phyloP scores from a whole-genome alignment of 2,797 vertebrate genomes.

The Melanotaenia maccullochi region DNA sequence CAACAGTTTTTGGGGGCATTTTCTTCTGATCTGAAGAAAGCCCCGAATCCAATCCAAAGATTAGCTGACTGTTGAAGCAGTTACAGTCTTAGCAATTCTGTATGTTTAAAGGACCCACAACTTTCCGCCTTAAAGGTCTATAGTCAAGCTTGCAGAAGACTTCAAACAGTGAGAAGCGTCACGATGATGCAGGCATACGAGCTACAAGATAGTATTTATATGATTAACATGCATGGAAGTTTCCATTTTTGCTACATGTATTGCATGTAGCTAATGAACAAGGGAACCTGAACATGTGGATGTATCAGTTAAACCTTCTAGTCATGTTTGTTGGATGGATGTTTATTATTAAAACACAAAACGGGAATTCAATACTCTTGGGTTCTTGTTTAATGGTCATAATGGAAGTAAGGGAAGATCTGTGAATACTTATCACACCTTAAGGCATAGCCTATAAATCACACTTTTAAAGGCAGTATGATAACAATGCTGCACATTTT shows the following conservation, averaged over 20 bases:
- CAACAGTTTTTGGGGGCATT: slow-evolving; percentile 41
- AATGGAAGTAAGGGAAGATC: neutral
- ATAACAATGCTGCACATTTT: slow-evolving; percentile 1
- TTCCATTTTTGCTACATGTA: slow-evolving; percentile 18
- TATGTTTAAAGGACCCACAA: slow-evolving; percentile 73
- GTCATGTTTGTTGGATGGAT: neutral
- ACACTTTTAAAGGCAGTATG: neutral
- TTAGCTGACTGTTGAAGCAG: slow-evolving; percentile 66
- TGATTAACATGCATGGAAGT: slow-evolving; percentile 5
- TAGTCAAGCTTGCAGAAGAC: slow-evolving; percentile 37
- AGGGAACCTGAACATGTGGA: neutral
- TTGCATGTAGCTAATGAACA: neutral
- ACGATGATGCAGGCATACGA: slow-evolving; percentile 18
- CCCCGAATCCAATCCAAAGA: slow-evolving; percentile 60
- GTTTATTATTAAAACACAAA: neutral
- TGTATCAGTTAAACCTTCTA: slow-evolving; percentile 1
- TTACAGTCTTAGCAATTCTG: slow-evolving; percentile 42
- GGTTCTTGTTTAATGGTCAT: neutral
- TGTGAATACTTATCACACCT: neutral
- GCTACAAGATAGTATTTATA: slow-evolving; percentile 20
- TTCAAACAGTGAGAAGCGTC: slow-evolving; percentile 55
- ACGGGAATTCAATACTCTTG: neutral
- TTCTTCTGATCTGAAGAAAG: slow-evolving; percentile 49
- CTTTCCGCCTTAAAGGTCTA: slow-evolving; percentile 36
- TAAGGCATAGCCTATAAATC: neutral